phyloP scores from a whole-genome alignment of 2,113 vertebrate genomes.

The Leptocoma aspasia region DNA sequence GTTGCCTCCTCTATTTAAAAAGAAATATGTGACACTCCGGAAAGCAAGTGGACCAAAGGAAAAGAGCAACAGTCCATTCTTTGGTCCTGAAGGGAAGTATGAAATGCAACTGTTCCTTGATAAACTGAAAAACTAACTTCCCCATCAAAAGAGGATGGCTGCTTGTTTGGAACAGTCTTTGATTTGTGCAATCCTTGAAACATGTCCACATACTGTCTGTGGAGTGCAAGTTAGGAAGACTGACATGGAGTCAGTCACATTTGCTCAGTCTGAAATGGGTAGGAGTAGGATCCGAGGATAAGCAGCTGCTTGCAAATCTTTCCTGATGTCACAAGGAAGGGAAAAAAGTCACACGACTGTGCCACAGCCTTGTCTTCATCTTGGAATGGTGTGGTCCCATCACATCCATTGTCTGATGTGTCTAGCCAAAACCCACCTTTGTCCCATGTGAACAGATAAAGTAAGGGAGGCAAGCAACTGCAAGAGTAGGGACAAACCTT shows the following conservation, averaged over 20 bases:
- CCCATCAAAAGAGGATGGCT: not conserved
- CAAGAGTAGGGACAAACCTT: not conserved
- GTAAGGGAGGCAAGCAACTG: not conserved
- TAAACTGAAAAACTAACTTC: not conserved
- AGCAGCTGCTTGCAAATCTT: not conserved
- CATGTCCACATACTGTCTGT: not conserved
- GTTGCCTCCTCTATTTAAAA: not conserved
- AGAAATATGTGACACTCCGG: not conserved
- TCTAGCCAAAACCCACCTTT: not conserved
- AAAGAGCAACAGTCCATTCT: not conserved
- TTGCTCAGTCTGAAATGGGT: not conserved
- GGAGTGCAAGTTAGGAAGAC: not conserved
- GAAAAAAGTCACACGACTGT: not conserved
- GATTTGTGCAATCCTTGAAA: not conserved
- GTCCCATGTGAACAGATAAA: not conserved
- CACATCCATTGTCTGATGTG: accelerated
- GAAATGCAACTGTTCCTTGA: not conserved
- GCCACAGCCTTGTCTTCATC: accelerated
- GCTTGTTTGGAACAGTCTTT: not conserved
- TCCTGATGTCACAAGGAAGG: not conserved
- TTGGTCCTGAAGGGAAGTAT: not conserved
- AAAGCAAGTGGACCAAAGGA: not conserved
- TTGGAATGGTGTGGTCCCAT: not conserved
- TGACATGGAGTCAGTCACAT: not conserved
- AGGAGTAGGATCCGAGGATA: not conserved